Evolutionary conservation across 2,797 vertebrate species (phyloP), one percentile per base, ranked within the genome.

Genomic region (Diplodus puntazzo): DNA sequence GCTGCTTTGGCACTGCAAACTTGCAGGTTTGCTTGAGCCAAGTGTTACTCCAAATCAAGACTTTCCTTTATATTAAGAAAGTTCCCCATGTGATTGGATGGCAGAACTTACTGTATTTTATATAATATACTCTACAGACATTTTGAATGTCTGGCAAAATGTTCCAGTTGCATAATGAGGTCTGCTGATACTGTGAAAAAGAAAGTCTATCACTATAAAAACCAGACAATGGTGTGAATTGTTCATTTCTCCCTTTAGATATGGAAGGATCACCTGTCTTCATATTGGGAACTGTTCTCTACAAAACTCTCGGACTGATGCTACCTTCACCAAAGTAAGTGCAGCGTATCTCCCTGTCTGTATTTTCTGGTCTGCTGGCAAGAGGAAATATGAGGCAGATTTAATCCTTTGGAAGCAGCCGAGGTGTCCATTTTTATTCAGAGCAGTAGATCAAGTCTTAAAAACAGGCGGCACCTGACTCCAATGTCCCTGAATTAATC

Each of bases 301-400:
- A 99, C 93, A 99, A 99, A 96, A 99, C 98, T 74, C 95, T 99
- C 82, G 98, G 99, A 90, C 96, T 99, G 69, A 99, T 99, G 96
- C 95, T 99, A 82, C 98, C 98, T 68, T 97, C 97, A 90, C 96
- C 99, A 94, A 97, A 98, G 98, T 99, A 97, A 95, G 94, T 55
- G 30, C 69, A 60, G 48, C 67, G 53, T 27, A 69, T 86, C 58
- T 75, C n/a, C 62, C 58, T 50, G 42, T 75, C 53, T 77, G 12
- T 50, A 8, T 82, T 85, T 83, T 66, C 79, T 77, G 57, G 25
- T 82, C 50, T 76, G 69, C 73, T 75, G 64, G 73, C 72, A 84
- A 64, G 21, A 69, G 52, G 67, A 87, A 84, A 84, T 77, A 49
- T 67, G 69, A 88, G 66, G 77, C 61, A 82, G 54, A 77, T 80